Conservation (phyloP, 2,797 vertebrate species). For the Spinibarbus caldwelli region DNA sequence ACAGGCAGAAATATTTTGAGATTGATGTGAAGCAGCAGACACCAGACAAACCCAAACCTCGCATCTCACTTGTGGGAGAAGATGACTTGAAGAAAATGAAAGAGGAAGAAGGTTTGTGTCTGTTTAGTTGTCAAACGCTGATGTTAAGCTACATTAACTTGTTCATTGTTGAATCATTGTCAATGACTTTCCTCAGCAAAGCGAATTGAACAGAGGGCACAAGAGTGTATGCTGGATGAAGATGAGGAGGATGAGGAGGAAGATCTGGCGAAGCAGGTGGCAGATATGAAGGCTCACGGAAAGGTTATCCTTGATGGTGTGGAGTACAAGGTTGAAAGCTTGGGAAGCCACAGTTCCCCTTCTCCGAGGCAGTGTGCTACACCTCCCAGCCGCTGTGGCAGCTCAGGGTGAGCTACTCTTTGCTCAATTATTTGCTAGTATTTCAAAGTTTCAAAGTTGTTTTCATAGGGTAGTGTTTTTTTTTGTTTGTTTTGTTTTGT, state of each 20-base stretch:
- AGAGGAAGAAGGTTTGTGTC: slow-evolving; percentile 90
- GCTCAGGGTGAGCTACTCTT: slow-evolving; percentile 75
- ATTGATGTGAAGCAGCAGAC: slow-evolving; percentile 90
- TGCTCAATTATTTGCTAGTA: neutral
- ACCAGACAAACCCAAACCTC: slow-evolving; percentile 88
- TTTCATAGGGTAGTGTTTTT: neutral
- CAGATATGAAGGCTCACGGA: slow-evolving; percentile 76
- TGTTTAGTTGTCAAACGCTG: neutral
- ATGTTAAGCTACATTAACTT: neutral
- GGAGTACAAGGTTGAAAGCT: slow-evolving; percentile 86
- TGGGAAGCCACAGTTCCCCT: slow-evolving; percentile 63
- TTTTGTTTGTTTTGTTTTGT: too few relatives aligned
- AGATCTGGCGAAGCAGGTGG: slow-evolving; percentile 76
- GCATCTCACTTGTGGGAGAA: slow-evolving; percentile 92
- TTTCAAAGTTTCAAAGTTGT: neutral
- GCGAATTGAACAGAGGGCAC: slow-evolving; percentile 86
- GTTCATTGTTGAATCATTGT: neutral
- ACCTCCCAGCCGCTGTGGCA: slow-evolving; percentile 71
- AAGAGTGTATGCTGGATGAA: slow-evolving; percentile 84
- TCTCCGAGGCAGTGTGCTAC: slow-evolving; percentile 56
- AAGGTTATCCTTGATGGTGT: slow-evolving; percentile 86
- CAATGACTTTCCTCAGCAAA: slow-evolving; percentile 76
- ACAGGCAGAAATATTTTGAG: slow-evolving; percentile 97
- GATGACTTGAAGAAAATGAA: slow-evolving; percentile 98
- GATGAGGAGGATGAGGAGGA: slow-evolving; percentile 85